phyloP scores from a whole-genome alignment of 2,113 vertebrate species.

The Pelusios castaneus region DNA sequence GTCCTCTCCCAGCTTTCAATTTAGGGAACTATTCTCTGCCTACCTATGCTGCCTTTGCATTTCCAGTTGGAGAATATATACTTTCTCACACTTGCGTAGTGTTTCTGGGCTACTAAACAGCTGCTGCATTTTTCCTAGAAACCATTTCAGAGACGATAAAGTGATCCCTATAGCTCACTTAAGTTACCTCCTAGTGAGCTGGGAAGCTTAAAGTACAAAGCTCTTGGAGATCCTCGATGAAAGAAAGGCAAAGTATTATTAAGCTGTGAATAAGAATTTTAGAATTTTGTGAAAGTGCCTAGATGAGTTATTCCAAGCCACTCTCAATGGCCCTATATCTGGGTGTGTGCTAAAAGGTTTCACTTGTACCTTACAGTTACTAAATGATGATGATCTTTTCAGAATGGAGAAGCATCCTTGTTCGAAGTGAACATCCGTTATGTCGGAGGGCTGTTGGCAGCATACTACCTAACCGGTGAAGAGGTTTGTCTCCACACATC shows the following conservation, averaged over 20 bases:
- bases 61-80: neutral
- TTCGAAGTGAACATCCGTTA: conserved; percentile 99
- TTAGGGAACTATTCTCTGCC: neutral
- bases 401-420: conserved; percentile 96
- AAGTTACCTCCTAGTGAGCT: neutral
- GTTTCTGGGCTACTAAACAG: neutral
- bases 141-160: neutral
- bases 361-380: neutral
- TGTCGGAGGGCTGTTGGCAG: conserved; percentile 90
- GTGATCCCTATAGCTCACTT: neutral
- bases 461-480: conserved; percentile 91
- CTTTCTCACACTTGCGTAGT: neutral
- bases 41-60: neutral
- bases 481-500: conserved; percentile 84
- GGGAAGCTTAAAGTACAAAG: neutral
- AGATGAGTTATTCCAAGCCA: neutral
- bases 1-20: neutral
- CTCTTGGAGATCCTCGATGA: neutral
- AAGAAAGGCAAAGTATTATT: neutral
- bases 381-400: conserved; percentile 35
- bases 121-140: neutral
- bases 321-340: neutral
- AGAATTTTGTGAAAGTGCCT: neutral
- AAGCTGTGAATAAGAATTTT: neutral
- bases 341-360: neutral